Evolutionary conservation across 2,797 vertebrate species (phyloP).

Genomic region (Anas flavirostris): DNA sequence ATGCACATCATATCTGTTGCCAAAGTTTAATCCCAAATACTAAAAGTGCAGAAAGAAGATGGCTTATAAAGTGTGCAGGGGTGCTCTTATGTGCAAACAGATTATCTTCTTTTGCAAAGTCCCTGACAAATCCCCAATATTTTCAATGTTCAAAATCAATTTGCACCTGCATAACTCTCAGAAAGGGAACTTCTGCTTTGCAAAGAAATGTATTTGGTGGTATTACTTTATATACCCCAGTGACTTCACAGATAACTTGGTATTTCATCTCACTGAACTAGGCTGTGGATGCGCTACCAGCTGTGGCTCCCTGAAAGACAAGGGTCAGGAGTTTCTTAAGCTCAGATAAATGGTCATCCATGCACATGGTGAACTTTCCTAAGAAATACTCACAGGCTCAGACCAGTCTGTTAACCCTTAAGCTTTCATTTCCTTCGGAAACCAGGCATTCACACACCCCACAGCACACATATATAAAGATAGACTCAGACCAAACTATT

Average conservation of each 20-base stretch:
- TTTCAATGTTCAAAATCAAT: background rate
- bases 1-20: background rate
- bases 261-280: background rate
- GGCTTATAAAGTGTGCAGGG: background rate
- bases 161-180: background rate
- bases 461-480: background rate
- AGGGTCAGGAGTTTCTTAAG: background rate
- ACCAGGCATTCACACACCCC: accelerated
- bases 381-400: background rate
- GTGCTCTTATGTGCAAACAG: background rate
- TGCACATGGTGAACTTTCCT: background rate
- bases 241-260: background rate
- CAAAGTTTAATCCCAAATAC: background rate
- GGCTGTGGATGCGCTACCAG: background rate
- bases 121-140: background rate
- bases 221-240: background rate
- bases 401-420: background rate
- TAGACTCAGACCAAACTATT: background rate
- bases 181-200: background rate
- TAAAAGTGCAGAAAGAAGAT: background rate
- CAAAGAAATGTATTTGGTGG: background rate
- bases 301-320: background rate
- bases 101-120: background rate
- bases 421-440: background rate
- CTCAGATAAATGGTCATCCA: background rate